Evolutionary conservation across 1,140 invertebrate genomes (phyloP), one percentile per base, ranked within the genome.

Genomic region (Araneus ventricosus): DNA sequence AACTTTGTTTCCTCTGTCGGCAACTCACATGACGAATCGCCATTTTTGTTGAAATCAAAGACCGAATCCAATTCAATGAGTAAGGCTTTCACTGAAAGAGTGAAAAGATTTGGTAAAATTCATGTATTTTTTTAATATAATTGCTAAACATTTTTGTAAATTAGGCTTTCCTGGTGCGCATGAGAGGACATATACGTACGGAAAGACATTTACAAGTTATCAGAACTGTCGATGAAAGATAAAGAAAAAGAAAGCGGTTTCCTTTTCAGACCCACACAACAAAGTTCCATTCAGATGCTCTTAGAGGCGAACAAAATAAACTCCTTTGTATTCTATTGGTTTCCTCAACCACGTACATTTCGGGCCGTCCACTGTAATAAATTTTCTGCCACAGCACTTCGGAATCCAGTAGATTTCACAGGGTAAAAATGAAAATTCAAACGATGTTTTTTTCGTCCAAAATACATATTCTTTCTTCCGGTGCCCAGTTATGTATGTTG

Each of bases 401-500:
- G 82, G 90, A 92, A 92, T 92, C 82, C 63, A 86, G 90, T 86
- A 86, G 37, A 92, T 92, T 92, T 92, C 82, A 75, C 61, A 92
- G 63, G 70, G 79, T 37, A 92, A 92, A 92, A 92, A 92, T 86
- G 90, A 92, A 92, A 92, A 92, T 92, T 92, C 90, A 92, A 92
- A 70, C 90, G 59, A 80, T 92, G 90, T 92, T 85, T 92, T 92
- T 86, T 92, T 92, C 84, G 85, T 86, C 82, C 30, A 92, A 86
- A 92, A 92, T 92, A 92, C 80, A 92, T 92, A 92, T 92, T 92
- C 41, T 92, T 92, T 92, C 79, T 84, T 84, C 75, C 37, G 80
- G n/a, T 91, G 67, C 84, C 82, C 39, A 86, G 88, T 90, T 90
- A 57, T 90, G 41, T 37, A 17, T 75, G 30, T 20, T 20, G 27